phyloP scores from a whole-genome alignment of 1,140 invertebrate species.

The Nephila pilipes region DNA sequence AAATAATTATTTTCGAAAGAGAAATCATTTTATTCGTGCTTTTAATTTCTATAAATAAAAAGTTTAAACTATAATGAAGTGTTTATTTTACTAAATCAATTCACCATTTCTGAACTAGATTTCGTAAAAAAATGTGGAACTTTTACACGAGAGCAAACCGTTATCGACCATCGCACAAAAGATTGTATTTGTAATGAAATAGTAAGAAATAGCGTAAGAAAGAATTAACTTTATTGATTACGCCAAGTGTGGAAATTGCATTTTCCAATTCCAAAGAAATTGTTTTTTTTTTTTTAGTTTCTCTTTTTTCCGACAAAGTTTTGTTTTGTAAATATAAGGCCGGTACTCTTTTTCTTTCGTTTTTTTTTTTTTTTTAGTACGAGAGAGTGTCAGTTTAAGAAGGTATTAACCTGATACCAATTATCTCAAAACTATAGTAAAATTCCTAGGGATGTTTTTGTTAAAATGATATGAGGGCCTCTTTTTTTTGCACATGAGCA shows the following conservation, averaged over 20 bases:
- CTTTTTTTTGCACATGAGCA: too few relatives aligned
- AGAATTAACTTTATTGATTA: conserved; percentile 45
- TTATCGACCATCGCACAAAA: neutral
- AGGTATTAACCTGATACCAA: neutral
- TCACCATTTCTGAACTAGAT: neutral
- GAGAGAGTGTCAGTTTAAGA: neutral
- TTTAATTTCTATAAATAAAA: neutral
- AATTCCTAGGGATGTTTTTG: neutral
- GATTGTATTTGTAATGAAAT: neutral
- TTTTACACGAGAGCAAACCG: conserved; percentile 26
- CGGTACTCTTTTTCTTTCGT: neutral
- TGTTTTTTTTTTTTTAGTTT: neutral
- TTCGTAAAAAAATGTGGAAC: neutral
- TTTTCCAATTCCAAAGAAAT: neutral
- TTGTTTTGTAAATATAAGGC: neutral
- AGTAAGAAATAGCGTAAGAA: neutral
- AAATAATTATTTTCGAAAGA: too few relatives aligned
- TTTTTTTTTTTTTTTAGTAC: neutral
- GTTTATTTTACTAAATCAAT: conserved; percentile 6
- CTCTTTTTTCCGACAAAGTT: neutral
- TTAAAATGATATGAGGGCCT: neutral
- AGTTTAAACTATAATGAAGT: conserved; percentile 7
- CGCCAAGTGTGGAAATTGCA: neutral
- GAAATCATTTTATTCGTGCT: too few relatives aligned
- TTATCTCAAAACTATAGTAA: neutral